A percentile compares a stretch with the other conserved stretches of the same genome.
Conservation (phyloP, 2,797 vertebrate genomes). For the Melanotaenia boesemani region DNA sequence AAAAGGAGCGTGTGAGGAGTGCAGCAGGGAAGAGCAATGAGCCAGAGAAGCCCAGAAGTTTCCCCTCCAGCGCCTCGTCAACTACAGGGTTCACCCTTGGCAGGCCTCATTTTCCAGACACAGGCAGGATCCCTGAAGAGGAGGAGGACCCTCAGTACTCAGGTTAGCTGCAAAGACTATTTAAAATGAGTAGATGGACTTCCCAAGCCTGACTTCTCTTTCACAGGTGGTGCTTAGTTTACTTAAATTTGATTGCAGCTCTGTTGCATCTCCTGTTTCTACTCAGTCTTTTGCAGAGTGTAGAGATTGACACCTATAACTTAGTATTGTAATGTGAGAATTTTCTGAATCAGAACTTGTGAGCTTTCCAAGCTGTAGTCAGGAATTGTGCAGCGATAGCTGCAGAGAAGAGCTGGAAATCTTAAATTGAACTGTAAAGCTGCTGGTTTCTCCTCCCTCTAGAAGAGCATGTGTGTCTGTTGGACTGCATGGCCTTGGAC, state of each 20-base stretch:
- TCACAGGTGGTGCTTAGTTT: too few species aligned
- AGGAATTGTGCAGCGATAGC: background rate
- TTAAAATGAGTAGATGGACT: background rate
- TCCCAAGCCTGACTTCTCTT: too few species aligned
- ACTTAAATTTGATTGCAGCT: too few species aligned
- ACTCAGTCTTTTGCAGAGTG: too few species aligned
- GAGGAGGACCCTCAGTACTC: slow-evolving; percentile 60
- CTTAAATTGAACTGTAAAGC: too few species aligned
- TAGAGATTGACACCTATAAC: too few species aligned
- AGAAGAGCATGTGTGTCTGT: slow-evolving; percentile 91
- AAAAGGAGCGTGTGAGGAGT: slow-evolving; percentile 74
- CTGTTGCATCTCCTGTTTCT: too few species aligned
- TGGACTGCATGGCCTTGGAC: slow-evolving; percentile 95
- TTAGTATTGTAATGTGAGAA: too few species aligned
- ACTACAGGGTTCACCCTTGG: slow-evolving; percentile 65
- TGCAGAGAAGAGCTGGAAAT: background rate
- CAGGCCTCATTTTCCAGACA: slow-evolving; percentile 47
- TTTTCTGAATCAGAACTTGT: too few species aligned
- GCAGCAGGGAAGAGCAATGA: slow-evolving; percentile 43
- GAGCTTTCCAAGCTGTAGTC: too few species aligned
- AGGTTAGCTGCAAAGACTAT: slow-evolving; percentile 71
- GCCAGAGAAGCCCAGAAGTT: slow-evolving; percentile 44
- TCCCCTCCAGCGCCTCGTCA: slow-evolving; percentile 32
- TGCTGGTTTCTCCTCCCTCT: background rate
- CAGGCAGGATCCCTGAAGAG: slow-evolving; percentile 30